phyloP scores from a whole-genome alignment of 2,888 invertebrate species.

The Synanthedon tipuliformis region DNA sequence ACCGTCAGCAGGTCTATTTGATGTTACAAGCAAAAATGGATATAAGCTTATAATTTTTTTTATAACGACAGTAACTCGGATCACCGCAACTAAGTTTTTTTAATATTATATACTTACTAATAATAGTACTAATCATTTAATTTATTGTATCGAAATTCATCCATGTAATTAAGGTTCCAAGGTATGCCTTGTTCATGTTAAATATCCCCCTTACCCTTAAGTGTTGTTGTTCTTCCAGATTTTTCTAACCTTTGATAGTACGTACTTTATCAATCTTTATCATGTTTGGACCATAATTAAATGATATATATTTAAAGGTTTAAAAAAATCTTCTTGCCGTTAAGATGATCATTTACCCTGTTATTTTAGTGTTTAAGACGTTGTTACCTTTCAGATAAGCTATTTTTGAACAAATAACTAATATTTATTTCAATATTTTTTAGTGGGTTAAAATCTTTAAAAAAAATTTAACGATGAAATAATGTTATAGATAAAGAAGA shows the following conservation, averaged over 20 bases:
- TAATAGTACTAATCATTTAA: too few species aligned
- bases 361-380: neutral
- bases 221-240: neutral
- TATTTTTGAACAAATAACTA: neutral
- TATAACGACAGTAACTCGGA: too few species aligned
- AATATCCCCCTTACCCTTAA: neutral
- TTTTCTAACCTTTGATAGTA: neutral
- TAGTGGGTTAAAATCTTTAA: too few species aligned
- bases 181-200: neutral
- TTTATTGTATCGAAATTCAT: too few species aligned
- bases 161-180: neutral
- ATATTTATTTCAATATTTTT: too few species aligned
- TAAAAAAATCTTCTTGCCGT: constrained; percentile 14
- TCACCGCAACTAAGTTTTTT: too few species aligned
- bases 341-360: constrained; percentile 3
- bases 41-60: too few species aligned
- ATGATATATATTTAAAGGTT: neutral
- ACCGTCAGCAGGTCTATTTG: too few species aligned
- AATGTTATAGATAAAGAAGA: too few species aligned
- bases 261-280: constrained; percentile 8
- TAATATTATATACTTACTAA: too few species aligned
- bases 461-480: too few species aligned
- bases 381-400: constrained; percentile 6
- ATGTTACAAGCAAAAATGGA: too few species aligned
- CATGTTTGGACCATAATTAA: constrained; percentile 13